Conservation (phyloP, 1,140 invertebrate genomes). For the Megalonaias nervosa region DNA sequence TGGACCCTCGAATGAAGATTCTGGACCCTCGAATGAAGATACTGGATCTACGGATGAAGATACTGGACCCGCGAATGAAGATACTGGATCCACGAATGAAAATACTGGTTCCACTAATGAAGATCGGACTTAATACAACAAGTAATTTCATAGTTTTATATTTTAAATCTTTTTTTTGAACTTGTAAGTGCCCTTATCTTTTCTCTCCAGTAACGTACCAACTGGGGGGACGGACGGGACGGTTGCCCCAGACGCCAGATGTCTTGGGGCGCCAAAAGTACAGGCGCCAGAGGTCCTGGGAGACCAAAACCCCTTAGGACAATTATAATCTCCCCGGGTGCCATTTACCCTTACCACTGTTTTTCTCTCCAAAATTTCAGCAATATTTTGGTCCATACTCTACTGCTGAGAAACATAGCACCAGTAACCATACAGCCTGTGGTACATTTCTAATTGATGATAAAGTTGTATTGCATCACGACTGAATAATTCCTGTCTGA, state of each 20-base stretch:
- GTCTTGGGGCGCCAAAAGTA: too few species aligned
- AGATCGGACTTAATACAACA: neutral
- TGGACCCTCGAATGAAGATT: neutral
- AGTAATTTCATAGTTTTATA: conserved; percentile 5
- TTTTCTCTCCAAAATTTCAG: conserved; percentile 5
- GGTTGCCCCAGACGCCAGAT: too few species aligned
- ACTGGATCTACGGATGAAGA: neutral
- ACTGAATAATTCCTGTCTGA: too few species aligned
- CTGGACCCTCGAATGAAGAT: conserved; percentile 7
- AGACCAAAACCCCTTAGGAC: too few species aligned
- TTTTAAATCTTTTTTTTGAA: too few species aligned
- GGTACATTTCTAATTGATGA: conserved; percentile 7
- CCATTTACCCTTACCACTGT: neutral
- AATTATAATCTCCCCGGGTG: too few species aligned
- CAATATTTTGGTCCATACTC: conserved; percentile 14
- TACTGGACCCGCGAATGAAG: too few species aligned
- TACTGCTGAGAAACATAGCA: conserved; percentile 18
- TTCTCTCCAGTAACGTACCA: conserved; percentile 9
- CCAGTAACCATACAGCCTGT: conserved; percentile 10
- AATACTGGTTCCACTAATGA: too few species aligned
- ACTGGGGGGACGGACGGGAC: neutral
- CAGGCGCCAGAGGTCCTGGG: too few species aligned
- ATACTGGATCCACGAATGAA: too few species aligned
- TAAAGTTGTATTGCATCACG: too few species aligned
- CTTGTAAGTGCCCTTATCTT: neutral